Evolutionary conservation across 2,797 vertebrate genomes (phyloP), one percentile per base, ranked within the genome.

Genomic region (Neosalanx taihuensis): DNA sequence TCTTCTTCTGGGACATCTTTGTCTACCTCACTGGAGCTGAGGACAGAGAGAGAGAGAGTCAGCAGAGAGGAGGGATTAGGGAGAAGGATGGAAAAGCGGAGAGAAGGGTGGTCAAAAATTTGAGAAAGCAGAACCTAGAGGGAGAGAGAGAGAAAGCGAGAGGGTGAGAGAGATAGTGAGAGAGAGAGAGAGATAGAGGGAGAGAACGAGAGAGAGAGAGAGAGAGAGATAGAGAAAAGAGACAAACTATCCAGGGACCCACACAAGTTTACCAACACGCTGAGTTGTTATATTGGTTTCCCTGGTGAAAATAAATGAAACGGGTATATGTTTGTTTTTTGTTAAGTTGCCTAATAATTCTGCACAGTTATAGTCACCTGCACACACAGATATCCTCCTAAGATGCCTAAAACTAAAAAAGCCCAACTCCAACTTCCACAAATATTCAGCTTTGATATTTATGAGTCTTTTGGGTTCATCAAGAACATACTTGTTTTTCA

Each of bases 1-100:
- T 81, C 88, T 94, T 95, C 89, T 94, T 94, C 84, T 90, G 92
- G 74, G 86, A 92, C 92, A 95, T 93, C 66, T 20, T 71, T 70
- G 64, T 75, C 76, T 60, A 33, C 33, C 31, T 77, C 68, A 72
- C 60, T 70, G 23, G 12, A 18, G 33, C n/a, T 23, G 68, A 67
- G 58, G 68, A 3, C 23, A 26, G 23, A 26, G 23, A 26, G 23
- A 30, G 71, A 49, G 41, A 64, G 71, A 76, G 69, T 12, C 2
- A 37, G 33, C 60, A 58, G 62, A 72, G 64, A 71, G 69, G 15
- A 77, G 75, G 31, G 62, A 49, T 56, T 15, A 63, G 58, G 59
- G 69, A 74, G 57, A 15, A 46, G 6, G 33, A 71, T 26, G 46
- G 70, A 20, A n/a, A 7, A 15, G 29, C 29, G 57, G 35, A 57